Evolutionary conservation across 2,113 vertebrate genomes (phyloP), one percentile per base, ranked within the genome.

Genomic region (Ploceus nigricollis): DNA sequence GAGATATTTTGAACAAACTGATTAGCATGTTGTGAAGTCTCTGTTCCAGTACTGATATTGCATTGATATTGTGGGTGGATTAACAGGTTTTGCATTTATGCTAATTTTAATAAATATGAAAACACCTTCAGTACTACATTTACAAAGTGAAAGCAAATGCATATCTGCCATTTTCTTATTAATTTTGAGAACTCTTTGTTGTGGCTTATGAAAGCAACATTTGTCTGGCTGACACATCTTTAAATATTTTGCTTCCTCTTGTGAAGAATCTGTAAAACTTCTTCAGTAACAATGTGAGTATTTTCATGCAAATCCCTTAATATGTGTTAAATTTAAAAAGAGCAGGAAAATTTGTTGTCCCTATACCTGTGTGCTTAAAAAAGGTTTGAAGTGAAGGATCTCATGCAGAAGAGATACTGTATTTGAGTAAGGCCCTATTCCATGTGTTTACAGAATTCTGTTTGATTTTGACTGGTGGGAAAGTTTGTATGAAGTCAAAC

Each of bases 31-130:
- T 94, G 21, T 75, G 51, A 30, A 86, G 68, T 88, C 50, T 65
- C n/a, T 94, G 40, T 90, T 87, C 30, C 24, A 91, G 63, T 19
- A 47, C 54, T 58, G 33, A 23, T 73, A 35, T 1, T 72, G 21
- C 35, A 27, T 25, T 88, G 57, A 27, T 60, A 39, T 39, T 61
- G 42, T 77, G 51, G 45, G 73, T 91, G 63, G 78, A 86, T 92
- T 88, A 96, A 94, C 87, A 97, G 58, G 85, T 90, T 95, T 91
- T 94, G 31, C 64, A 70, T 93, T 93, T 77, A 44, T 83, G 53
- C 33, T 89, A 30, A 95, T 84, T 80, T 91, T 82, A 92, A 89
- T 81, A 78, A 87, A 75, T 64, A 72, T 50, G 64, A 71, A 56
- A 91, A 69, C 61, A 69, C 28, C 28, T 82, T 91, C 30, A 37